These are phyloP conservation scores for Gadopsis bispinosus DNA, from an alignment of 2,797 vertebrate genomes.

Conservation along the genomic window DNA sequence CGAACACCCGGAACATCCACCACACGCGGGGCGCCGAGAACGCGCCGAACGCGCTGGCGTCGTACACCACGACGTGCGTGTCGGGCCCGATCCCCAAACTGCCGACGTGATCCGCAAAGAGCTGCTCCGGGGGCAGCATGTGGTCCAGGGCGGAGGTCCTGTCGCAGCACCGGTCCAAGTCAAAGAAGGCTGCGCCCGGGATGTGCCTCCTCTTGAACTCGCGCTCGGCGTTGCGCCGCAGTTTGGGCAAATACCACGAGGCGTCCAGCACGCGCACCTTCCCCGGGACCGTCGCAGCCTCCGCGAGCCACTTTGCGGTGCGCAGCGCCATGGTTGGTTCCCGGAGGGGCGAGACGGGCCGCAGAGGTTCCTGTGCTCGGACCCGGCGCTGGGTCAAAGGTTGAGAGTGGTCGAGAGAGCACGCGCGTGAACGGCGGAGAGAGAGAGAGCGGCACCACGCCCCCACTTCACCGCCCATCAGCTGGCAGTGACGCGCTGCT, in stretches of 20 bases:
- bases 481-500: conserved; percentile 15
- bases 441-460: not conserved
- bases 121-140: conserved; percentile 88
- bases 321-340: conserved; percentile 86
- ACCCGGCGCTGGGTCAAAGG: conserved; percentile 24
- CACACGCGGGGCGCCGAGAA: conserved; percentile 91
- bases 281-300: conserved; percentile 73
- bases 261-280: conserved; percentile 87
- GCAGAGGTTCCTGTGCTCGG: not conserved
- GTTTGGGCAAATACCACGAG: conserved; percentile 92
- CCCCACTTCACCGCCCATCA: conserved; percentile 8
- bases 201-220: conserved; percentile 89
- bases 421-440: not conserved
- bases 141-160: conserved; percentile 87
- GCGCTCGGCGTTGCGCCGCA: conserved; percentile 81
- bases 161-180: conserved; percentile 91
- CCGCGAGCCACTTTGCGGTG: conserved; percentile 86
- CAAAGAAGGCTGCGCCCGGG: conserved; percentile 90
- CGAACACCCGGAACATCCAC: conserved; percentile 96
- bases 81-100: conserved; percentile 86
- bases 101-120: conserved; percentile 88
- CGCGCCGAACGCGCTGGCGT: conserved; percentile 87
- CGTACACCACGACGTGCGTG: conserved; percentile 93
- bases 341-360: not conserved
- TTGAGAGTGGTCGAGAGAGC: not conserved